phyloP scores from a whole-genome alignment of 2,888 invertebrate genomes.

The Morpho achilles region DNA sequence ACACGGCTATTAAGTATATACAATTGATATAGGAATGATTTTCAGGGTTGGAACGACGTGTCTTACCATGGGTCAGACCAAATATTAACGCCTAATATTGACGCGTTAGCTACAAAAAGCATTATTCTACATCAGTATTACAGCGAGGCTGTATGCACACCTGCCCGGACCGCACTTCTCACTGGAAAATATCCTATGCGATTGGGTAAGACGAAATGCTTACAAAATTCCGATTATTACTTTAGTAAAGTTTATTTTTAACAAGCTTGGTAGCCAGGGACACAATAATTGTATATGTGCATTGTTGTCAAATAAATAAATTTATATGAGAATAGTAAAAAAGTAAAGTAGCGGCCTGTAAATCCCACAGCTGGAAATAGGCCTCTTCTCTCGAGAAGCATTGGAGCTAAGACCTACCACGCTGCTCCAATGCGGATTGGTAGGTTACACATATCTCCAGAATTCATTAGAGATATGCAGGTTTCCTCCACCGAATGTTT shows the following conservation, averaged over 20 bases:
- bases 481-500: too few species aligned
- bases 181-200: constrained; percentile 94
- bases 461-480: too few species aligned
- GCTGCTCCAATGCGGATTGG: too few species aligned
- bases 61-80: constrained; percentile 93
- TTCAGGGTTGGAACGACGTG: constrained; percentile 95
- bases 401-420: too few species aligned
- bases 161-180: constrained; percentile 88
- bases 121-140: constrained; percentile 92
- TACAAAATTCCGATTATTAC: neutral
- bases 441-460: too few species aligned
- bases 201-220: constrained; percentile 74
- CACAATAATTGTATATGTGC: neutral
- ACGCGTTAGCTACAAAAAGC: constrained; percentile 90
- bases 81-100: constrained; percentile 94
- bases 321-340: too few species aligned
- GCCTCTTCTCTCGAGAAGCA: too few species aligned
- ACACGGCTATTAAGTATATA: neutral
- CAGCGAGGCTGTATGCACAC: constrained; percentile 91
- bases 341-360: too few species aligned
- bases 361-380: too few species aligned
- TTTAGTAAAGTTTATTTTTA: neutral
- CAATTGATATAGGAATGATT: constrained; percentile 25
- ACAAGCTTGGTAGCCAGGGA: neutral
- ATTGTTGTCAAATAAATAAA: too few species aligned